Evolutionary conservation across 2,888 invertebrate species (phyloP), one percentile per base, ranked within the genome.

Genomic region (Agrochola macilenta): DNA sequence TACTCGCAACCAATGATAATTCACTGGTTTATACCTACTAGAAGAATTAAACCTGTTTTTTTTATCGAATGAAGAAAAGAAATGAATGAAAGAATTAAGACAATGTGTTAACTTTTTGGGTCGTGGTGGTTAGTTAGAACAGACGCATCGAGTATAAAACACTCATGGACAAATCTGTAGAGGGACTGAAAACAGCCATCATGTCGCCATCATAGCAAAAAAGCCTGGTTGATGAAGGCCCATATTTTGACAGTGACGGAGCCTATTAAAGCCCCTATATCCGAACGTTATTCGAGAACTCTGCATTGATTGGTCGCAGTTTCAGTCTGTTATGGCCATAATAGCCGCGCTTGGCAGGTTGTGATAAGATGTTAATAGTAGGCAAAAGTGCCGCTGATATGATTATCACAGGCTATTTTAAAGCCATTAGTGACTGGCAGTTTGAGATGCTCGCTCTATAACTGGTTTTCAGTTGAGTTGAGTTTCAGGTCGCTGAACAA

Each of bases 331-430:
- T 68, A 74, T 20, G 12, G 12, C 39, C 23, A 30, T n/a, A 39
- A 60, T 63, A 39, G 35, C 49, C 20, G 39, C 11, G 79, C 35
- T 43, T 79, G 74, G 52, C n/a, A 61, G n/a, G 26, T 39, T 14
- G 26, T 79, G 78, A 79, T 79, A 79, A 79, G 60, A 54, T 17
- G 26, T 26, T 79, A 58, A 79, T 65, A 23, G 72, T 43, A 46
- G 14, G 14, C 26, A 73, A 66, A 49, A 54, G 60, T 54, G 58
- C 7, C 20, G 5, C 43, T 63, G 74, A 63, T 54, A 66, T 57
- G 54, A 80, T 80, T 73, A 73, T 43, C 52, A 72, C 52, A 43
- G 49, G 60, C 30, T 26, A 12, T 63, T 77, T 20, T 78, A 23
- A 35, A 71, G 39, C 46, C 64, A 79, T 74, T 74, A 66, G 39